Percentiles rank a stretch among this genome's conserved stretches.
Evolutionary conservation across 2,888 invertebrate genomes (phyloP).

Genomic region (Epinotia brunnichana): DNA sequence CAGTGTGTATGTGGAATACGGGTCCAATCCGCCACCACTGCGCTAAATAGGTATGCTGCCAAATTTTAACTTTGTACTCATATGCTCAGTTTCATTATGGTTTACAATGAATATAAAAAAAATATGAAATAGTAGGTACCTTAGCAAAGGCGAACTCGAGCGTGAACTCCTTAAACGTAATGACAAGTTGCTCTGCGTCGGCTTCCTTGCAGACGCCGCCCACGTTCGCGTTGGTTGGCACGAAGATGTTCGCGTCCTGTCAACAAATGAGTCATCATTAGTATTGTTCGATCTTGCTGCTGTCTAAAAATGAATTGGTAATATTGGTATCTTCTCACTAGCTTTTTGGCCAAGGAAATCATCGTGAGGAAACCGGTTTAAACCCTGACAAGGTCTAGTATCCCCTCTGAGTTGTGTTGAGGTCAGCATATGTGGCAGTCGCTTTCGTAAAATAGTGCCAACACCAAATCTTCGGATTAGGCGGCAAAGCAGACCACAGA

Average conservation of each 20-base stretch:
- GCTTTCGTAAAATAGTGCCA: not conserved
- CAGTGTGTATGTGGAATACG: too few species aligned
- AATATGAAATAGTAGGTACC: too few species aligned
- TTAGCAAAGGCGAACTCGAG: constrained; percentile 91
- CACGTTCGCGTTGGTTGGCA: constrained; percentile 89
- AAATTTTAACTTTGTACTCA: too few species aligned
- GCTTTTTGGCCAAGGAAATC: too few species aligned
- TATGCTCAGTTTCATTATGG: too few species aligned
- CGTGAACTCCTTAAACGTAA: constrained; percentile 90
- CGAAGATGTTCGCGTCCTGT: constrained; percentile 88
- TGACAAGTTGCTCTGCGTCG: constrained; percentile 87
- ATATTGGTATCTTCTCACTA: too few species aligned
- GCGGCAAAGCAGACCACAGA: not conserved
- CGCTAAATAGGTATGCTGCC: too few species aligned
- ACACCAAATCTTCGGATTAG: not conserved
- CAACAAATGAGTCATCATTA: constrained; percentile 47
- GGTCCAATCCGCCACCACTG: too few species aligned
- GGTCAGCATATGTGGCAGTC: not conserved
- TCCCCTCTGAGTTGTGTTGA: not conserved
- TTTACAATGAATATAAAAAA: too few species aligned
- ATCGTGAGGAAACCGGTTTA: too few species aligned
- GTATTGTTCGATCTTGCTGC: not conserved
- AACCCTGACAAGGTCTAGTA: not conserved
- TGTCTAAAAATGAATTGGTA: too few species aligned
- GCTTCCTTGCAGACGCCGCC: constrained; percentile 90